Evolutionary conservation across 2,797 vertebrate genomes (phyloP).

Genomic region (Schizopygopsis malacanthus): DNA sequence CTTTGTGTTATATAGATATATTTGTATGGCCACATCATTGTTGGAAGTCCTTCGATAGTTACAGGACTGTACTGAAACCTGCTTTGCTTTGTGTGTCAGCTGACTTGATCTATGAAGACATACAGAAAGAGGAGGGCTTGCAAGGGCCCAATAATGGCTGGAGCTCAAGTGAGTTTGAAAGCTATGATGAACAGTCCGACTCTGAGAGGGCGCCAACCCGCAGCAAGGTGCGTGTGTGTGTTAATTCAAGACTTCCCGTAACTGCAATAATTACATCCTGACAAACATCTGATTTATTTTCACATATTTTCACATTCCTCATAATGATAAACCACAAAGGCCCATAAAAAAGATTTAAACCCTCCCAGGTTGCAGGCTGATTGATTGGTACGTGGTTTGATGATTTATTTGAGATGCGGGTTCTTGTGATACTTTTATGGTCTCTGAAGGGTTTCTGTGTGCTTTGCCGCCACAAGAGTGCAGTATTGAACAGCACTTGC

Average conservation of each 20-base stretch:
- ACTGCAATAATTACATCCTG: background rate
- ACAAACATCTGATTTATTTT: slow-evolving; percentile 19
- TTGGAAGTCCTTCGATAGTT: slow-evolving; percentile 23
- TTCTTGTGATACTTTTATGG: slow-evolving; percentile 48
- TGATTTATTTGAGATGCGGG: background rate
- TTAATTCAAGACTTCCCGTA: background rate
- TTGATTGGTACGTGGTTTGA: background rate
- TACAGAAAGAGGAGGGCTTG: slow-evolving; percentile 72
- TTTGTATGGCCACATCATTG: slow-evolving; percentile 17
- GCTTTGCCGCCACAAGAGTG: slow-evolving; percentile 75
- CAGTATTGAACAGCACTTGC: slow-evolving; percentile 69
- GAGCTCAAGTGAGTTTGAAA: slow-evolving; percentile 98
- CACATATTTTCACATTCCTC: slow-evolving; percentile 23
- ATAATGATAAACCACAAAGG: slow-evolving; percentile 22
- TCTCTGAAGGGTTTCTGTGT: slow-evolving; percentile 37
- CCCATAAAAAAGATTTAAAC: slow-evolving; percentile 65
- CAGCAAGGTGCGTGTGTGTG: slow-evolving; percentile 74
- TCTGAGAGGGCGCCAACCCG: slow-evolving; percentile 79
- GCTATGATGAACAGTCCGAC: slow-evolving; percentile 93
- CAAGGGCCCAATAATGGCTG: slow-evolving; percentile 82
- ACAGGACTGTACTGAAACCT: slow-evolving; percentile 10
- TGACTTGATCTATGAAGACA: slow-evolving; percentile 87
- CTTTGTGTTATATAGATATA: background rate
- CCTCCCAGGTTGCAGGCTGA: slow-evolving; percentile 36
- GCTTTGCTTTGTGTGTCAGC: slow-evolving; percentile 49